Evolutionary conservation across 1,140 invertebrate genomes (phyloP).

Genomic region (Nautilus pompilius): DNA sequence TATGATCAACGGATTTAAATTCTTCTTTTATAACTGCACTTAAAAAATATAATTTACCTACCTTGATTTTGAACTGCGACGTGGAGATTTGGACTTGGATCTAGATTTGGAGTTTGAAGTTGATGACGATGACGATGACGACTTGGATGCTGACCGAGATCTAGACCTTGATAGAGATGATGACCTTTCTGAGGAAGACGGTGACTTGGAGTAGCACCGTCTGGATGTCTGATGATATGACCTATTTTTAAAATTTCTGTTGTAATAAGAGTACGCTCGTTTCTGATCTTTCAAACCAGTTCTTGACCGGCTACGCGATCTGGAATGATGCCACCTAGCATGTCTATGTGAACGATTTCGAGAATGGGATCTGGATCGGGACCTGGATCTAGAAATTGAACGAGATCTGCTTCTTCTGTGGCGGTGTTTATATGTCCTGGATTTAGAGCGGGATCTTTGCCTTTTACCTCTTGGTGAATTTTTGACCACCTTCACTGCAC

Average conservation of each 20-base stretch:
- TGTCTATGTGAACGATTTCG: not conserved
- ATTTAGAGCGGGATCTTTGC: not conserved
- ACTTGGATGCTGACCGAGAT: conserved; percentile 27
- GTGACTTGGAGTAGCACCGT: no score
- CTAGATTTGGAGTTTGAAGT: conserved; percentile 45
- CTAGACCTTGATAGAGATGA: conserved; percentile 34
- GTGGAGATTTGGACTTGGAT: conserved; percentile 8
- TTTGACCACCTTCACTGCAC: no score
- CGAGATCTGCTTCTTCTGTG: conserved; percentile 1
- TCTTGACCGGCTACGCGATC: conserved; percentile 14
- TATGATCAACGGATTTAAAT: not conserved
- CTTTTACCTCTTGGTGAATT: no score
- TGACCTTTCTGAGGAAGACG: no score
- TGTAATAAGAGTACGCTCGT: conserved; percentile 2
- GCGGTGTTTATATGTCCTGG: not conserved
- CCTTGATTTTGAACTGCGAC: not conserved
- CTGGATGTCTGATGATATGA: conserved; percentile 15
- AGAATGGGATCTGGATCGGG: conserved; percentile 1
- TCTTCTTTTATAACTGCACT: not conserved
- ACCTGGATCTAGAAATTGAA: conserved; percentile 2
- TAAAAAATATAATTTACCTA: no score
- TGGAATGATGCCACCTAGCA: not conserved
- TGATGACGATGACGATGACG: conserved; percentile 23
- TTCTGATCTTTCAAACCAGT: conserved; percentile 24
- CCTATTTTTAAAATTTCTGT: no score